Conservation (phyloP, 1,140 invertebrate genomes). For the Aradophagus sp. region DNA sequence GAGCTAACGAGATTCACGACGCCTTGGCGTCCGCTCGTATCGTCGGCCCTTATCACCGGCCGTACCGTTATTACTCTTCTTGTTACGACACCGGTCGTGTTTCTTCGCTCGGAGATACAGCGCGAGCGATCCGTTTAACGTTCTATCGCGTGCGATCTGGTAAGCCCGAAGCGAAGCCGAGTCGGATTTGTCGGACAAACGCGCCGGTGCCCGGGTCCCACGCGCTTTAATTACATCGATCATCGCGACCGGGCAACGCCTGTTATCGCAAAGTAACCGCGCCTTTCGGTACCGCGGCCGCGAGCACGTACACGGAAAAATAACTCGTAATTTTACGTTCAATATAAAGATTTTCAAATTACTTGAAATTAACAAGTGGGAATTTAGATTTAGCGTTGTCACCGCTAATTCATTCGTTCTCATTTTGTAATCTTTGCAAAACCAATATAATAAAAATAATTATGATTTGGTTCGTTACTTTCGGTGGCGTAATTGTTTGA, state of each 20-base stretch:
- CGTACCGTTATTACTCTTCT: conserved; percentile 65
- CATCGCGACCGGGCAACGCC: too few species aligned
- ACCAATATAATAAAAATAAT: too few species aligned
- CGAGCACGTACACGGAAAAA: too few species aligned
- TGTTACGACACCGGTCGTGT: conserved; percentile 54
- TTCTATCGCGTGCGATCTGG: conserved; percentile 54
- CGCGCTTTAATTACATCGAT: conserved; percentile 54
- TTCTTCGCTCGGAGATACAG: conserved; percentile 50
- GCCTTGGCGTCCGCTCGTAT: conserved; percentile 47
- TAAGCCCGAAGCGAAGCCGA: conserved; percentile 51
- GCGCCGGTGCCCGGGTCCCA: conserved; percentile 36
- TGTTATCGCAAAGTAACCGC: too few species aligned
- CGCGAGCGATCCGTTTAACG: conserved; percentile 52
- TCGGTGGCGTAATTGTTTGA: too few species aligned
- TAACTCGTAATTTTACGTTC: too few species aligned
- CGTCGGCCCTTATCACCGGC: conserved; percentile 55
- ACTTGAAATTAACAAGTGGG: too few species aligned
- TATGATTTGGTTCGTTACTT: too few species aligned
- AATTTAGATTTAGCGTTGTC: too few species aligned
- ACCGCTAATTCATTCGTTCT: too few species aligned
- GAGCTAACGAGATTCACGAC: conserved; percentile 61
- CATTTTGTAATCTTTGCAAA: too few species aligned
- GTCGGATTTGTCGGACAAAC: conserved; percentile 46
- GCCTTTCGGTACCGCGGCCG: conserved; percentile 23
- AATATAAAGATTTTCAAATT: too few species aligned